phyloP scores from a whole-genome alignment of 2,113 vertebrate genomes.

The Varanus komodoensis region DNA sequence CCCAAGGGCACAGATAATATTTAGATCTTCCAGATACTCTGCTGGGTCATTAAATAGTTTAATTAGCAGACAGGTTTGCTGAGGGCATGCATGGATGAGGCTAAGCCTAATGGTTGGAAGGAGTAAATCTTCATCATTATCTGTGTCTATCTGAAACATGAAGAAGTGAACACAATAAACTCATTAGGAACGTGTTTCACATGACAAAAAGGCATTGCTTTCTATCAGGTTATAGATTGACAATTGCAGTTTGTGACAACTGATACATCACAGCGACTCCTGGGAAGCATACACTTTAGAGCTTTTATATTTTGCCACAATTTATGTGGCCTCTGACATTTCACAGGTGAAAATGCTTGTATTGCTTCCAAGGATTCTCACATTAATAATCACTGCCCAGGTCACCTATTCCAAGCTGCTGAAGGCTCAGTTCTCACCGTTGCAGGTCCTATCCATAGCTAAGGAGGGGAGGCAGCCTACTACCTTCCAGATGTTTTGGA shows the following conservation, averaged over 20 bases:
- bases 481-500: no score
- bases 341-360: not conserved
- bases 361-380: not conserved
- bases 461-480: no score
- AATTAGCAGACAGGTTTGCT: conserved; percentile 40
- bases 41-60: conserved; percentile 57
- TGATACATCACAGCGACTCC: not conserved
- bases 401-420: not conserved
- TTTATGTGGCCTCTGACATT: not conserved
- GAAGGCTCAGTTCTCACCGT: no score
- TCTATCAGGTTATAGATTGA: not conserved
- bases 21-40: conserved; percentile 46
- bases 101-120: not conserved
- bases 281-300: not conserved
- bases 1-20: conserved; percentile 56
- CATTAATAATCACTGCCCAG: not conserved
- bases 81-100: conserved; percentile 38
- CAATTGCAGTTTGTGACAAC: not conserved
- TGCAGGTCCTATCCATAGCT: no score
- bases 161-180: not conserved
- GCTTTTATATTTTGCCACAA: not conserved
- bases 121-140: conserved; percentile 1
- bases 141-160: not conserved
- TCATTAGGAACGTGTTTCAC: rapidly evolving
- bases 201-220: not conserved